phyloP scores from a whole-genome alignment of 2,797 vertebrate species.

The Furcifer pardalis region DNA sequence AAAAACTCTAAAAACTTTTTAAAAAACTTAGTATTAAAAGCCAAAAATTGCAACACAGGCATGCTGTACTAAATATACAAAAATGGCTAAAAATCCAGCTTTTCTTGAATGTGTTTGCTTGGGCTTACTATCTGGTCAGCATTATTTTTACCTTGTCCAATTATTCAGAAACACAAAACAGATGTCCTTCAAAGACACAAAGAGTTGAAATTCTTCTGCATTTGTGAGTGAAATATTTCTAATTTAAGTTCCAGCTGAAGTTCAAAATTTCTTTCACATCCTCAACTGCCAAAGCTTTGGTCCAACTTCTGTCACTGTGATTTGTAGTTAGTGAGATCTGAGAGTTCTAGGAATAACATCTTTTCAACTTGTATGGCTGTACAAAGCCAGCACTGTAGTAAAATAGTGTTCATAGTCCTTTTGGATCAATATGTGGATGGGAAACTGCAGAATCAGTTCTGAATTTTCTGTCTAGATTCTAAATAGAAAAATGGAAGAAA shows the following conservation, averaged over 20 bases:
- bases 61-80: background rate
- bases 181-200: constrained; percentile 39
- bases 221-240: constrained; percentile 28
- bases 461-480: background rate
- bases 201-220: constrained; percentile 16
- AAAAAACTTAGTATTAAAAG: too few species aligned
- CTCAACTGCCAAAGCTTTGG: background rate
- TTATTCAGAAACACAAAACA: constrained; percentile 21
- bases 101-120: constrained; percentile 38
- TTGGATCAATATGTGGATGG: background rate
- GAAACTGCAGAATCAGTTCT: background rate
- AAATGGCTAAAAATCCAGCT: constrained; percentile 15
- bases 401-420: background rate
- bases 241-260: constrained; percentile 36
- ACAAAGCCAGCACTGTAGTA: background rate
- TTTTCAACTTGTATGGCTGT: constrained; percentile 1
- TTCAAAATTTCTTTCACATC: constrained; percentile 39
- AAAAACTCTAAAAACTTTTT: too few species aligned
- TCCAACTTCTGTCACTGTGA: constrained; percentile 24
- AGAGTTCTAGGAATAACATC: background rate
- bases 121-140: constrained; percentile 2
- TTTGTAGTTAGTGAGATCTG: constrained; percentile 19
- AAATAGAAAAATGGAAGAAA: background rate
- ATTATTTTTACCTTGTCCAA: constrained; percentile 34
- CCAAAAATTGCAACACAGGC: too few species aligned